Evolutionary conservation across 1,140 invertebrate genomes (phyloP).

Genomic region (Polyergus mexicanus): DNA sequence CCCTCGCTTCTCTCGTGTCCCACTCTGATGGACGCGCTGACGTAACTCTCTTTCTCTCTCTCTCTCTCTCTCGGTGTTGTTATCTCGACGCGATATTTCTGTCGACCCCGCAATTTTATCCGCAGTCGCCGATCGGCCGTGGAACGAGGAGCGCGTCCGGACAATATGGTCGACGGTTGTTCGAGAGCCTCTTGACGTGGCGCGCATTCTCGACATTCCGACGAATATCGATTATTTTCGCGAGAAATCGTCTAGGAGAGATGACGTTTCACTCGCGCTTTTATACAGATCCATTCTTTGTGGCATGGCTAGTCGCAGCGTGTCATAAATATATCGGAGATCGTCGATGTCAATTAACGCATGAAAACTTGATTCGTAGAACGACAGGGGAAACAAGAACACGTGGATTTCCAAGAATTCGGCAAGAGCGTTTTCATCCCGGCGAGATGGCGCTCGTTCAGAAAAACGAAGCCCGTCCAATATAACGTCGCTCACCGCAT

Average conservation of each 20-base stretch:
- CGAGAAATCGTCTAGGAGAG: background rate
- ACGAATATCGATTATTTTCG: background rate
- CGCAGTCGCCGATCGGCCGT: constrained; percentile 50
- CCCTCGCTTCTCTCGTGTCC: background rate
- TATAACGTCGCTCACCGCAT: constrained; percentile 75
- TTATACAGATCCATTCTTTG: constrained; percentile 37
- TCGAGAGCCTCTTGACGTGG: background rate
- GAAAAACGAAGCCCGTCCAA: constrained; percentile 76
- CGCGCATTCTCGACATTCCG: background rate
- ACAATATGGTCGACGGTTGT: constrained; percentile 62
- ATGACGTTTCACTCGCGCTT: constrained; percentile 14
- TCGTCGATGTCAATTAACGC: background rate
- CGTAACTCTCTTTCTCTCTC: constrained; percentile 43
- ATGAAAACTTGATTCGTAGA: constrained; percentile 37
- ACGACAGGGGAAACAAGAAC: background rate
- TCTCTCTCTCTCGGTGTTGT: constrained; percentile 31
- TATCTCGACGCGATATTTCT: constrained; percentile 76
- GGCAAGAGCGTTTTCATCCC: constrained; percentile 55
- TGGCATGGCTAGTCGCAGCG: constrained; percentile 16
- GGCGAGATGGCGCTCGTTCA: constrained; percentile 38
- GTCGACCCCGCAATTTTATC: constrained; percentile 72
- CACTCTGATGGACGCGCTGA: constrained; percentile 9
- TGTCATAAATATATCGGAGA: constrained; percentile 52
- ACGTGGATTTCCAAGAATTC: constrained; percentile 22
- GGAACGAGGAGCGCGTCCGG: constrained; percentile 48